phyloP scores from a whole-genome alignment of 2,797 vertebrate species.

The Cuculus canorus region DNA sequence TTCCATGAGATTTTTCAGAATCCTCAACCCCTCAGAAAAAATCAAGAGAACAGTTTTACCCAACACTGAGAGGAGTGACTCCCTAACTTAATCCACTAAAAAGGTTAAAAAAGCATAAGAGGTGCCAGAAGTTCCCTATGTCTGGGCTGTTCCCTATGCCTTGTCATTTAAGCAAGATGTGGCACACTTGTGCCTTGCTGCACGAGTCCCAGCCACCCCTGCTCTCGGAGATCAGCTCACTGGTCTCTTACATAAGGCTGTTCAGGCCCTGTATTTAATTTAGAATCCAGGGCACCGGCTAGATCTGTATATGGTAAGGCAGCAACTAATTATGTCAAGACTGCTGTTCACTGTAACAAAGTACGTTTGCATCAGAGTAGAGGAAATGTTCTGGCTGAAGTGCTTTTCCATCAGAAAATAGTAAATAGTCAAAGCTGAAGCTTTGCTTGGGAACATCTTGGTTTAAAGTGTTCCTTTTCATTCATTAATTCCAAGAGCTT shows the following conservation, averaged over 20 bases:
- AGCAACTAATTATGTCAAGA: not conserved
- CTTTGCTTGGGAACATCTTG: not conserved
- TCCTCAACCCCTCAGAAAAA: not conserved
- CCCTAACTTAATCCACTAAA: not conserved
- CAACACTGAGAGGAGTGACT: not conserved
- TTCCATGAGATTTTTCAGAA: not conserved
- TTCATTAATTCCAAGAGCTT: not conserved
- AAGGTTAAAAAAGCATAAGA: not conserved
- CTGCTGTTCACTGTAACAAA: not conserved
- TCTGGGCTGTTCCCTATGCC: not conserved
- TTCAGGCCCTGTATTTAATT: constrained; percentile 21
- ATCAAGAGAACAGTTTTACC: not conserved
- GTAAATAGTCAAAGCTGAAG: not conserved
- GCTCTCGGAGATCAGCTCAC: not conserved
- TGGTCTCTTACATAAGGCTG: not conserved
- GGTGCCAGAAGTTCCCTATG: not conserved
- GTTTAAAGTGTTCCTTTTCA: not conserved
- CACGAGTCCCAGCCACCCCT: not conserved
- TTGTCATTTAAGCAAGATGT: not conserved
- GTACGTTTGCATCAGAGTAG: not conserved
- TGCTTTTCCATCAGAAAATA: not conserved
- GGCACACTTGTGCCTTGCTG: not conserved
- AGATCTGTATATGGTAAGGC: not conserved
- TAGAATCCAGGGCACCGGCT: constrained; percentile 8
- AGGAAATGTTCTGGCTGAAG: not conserved